Percentiles rank a stretch among this genome's conserved stretches.
These are phyloP conservation scores for Falco cherrug DNA, from an alignment of 2,797 vertebrate species.

Conservation along the genomic window DNA sequence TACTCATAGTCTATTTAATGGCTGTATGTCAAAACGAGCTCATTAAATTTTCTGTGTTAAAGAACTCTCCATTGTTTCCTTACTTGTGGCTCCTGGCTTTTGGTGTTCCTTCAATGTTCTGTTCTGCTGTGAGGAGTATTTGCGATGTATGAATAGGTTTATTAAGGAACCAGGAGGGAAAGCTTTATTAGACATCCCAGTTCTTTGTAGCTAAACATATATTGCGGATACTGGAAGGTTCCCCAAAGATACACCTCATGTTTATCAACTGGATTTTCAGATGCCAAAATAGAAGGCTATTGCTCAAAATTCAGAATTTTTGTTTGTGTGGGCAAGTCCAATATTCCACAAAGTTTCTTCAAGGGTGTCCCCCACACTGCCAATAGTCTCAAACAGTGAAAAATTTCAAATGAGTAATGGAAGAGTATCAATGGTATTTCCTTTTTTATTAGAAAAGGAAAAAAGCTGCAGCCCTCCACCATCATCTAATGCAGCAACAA, in stretches of 20 bases:
- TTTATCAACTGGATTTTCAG: not conserved
- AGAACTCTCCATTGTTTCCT: not conserved
- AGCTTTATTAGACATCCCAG: not conserved
- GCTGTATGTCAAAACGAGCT: not conserved
- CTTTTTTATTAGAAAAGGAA: not conserved
- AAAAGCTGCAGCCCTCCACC: not conserved
- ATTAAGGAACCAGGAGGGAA: not conserved
- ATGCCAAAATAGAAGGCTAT: not conserved
- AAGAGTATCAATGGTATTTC: not conserved
- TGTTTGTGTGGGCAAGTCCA: not conserved
- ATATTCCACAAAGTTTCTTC: not conserved
- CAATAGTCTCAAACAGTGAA: not conserved
- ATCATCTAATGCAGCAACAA: not conserved
- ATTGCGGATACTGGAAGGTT: not conserved
- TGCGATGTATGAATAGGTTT: not conserved
- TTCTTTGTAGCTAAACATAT: not conserved
- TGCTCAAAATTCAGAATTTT: not conserved
- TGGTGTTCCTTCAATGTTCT: not conserved
- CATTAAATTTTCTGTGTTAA: not conserved
- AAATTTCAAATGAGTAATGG: not conserved
- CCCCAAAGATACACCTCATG: not conserved
- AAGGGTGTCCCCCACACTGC: accelerated
- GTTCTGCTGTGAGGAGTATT: not conserved
- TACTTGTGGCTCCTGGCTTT: not conserved
- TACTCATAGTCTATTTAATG: not conserved